Conservation (phyloP, 2,888 invertebrate species). For the Chironomus riparius region DNA sequence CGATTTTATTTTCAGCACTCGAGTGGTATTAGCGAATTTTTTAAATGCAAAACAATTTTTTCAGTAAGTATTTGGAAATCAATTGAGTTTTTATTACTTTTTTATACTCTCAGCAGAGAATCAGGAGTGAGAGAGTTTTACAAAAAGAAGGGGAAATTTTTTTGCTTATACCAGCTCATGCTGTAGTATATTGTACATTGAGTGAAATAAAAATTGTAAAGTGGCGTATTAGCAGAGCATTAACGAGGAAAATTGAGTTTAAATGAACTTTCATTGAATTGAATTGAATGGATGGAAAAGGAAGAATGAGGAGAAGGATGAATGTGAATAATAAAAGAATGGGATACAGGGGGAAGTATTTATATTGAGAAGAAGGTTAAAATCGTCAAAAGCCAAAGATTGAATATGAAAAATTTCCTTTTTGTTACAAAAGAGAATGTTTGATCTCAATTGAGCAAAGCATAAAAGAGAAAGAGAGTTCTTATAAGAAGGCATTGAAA, state of each 20-base stretch:
- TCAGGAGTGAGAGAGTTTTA: not conserved
- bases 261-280: slow-evolving; percentile 23
- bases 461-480: not conserved
- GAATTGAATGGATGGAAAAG: not conserved
- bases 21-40: slow-evolving; percentile 23
- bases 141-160: not conserved
- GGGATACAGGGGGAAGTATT: not conserved
- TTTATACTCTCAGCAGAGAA: slow-evolving; percentile 1
- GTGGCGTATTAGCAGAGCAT: slow-evolving; percentile 23
- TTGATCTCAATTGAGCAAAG: slow-evolving; percentile 14
- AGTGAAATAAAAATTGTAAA: not conserved
- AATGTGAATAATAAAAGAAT: not conserved
- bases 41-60: slow-evolving; percentile 7
- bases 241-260: slow-evolving; percentile 27
- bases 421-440: not conserved
- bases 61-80: slow-evolving; percentile 19
- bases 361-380: no score
- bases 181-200: not conserved
- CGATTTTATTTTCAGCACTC: not conserved
- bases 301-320: not conserved
- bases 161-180: not conserved
- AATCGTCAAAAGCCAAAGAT: no score
- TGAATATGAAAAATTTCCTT: not conserved
- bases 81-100: slow-evolving; percentile 24
- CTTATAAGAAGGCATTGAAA: not conserved